These are phyloP conservation scores for Stichopus chloronotus DNA, from an alignment of 35 echinoderm and acorn worm species.

Conservation along the genomic window DNA sequence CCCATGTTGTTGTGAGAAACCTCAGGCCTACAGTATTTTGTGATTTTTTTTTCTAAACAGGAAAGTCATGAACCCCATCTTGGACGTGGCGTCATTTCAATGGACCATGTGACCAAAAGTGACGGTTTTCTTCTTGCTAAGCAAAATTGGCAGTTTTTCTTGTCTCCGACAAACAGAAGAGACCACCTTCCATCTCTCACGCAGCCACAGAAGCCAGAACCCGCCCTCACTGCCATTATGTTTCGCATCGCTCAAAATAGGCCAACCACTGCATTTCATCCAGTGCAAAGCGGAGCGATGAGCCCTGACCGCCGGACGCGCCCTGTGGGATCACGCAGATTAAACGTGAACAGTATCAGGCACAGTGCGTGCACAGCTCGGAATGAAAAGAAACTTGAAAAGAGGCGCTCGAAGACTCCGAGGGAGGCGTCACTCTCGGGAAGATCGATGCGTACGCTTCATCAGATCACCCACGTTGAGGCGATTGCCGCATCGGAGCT, in stretches of 20 bases:
- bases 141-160: slow-evolving; percentile 1
- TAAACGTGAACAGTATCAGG: slow-evolving; percentile 48
- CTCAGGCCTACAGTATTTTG: no score
- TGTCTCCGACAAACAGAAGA: neutral
- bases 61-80: neutral
- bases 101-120: neutral
- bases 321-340: neutral
- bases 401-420: neutral
- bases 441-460: neutral
- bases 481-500: slow-evolving; percentile 50
- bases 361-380: neutral
- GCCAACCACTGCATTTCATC: neutral
- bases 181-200: neutral
- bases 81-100: neutral
- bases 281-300: neutral
- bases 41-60: neutral
- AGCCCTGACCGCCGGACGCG: neutral
- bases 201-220: neutral
- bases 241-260: slow-evolving; percentile 17
- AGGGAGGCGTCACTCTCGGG: slow-evolving; percentile 20
- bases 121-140: neutral
- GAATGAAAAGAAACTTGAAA: neutral
- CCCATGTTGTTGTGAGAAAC: no score
- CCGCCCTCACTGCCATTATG: neutral
- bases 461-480: slow-evolving; percentile 50